These are phyloP conservation scores for Bradypodion pumilum DNA, from an alignment of 2,797 vertebrate species.

Conservation along the genomic window DNA sequence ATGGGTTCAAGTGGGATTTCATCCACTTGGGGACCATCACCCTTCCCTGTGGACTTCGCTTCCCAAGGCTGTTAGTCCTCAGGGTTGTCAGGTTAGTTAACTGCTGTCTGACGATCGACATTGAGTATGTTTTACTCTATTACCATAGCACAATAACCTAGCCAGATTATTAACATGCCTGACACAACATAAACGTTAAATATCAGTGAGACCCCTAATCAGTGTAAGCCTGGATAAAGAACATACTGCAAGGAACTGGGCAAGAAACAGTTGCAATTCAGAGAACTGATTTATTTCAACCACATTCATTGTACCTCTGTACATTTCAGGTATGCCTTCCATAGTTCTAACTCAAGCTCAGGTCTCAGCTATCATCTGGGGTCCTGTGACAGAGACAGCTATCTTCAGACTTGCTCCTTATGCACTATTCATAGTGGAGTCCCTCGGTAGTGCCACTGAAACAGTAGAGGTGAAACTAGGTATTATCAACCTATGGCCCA, in stretches of 20 bases:
- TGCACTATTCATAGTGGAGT: constrained; percentile 42
- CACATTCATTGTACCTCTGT: not conserved
- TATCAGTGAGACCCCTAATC: not conserved
- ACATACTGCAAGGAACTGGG: too few relatives aligned
- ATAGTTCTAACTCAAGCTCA: constrained; percentile 33
- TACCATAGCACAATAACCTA: too few relatives aligned
- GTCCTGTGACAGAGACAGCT: constrained; percentile 30
- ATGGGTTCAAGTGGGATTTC: too few relatives aligned
- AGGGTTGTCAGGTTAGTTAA: too few relatives aligned
- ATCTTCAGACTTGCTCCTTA: constrained; percentile 30
- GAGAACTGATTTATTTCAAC: not conserved
- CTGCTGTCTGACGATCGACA: too few relatives aligned
- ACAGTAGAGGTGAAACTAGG: constrained; percentile 19
- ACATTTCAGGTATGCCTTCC: constrained; percentile 42
- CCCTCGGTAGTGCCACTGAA: constrained; percentile 22
- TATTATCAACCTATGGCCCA: too few relatives aligned
- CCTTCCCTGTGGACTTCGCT: too few relatives aligned
- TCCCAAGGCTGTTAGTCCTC: too few relatives aligned
- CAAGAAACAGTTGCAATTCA: not conserved
- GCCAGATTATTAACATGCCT: too few relatives aligned
- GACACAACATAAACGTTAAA: not conserved
- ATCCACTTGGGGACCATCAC: too few relatives aligned
- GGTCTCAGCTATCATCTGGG: constrained; percentile 35
- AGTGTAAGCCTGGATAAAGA: not conserved
- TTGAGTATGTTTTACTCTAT: too few relatives aligned